Percentiles rank a stretch among this genome's conserved stretches.
Evolutionary conservation across 1,140 invertebrate species (phyloP).

Genomic region (Helicoverpa armigera): DNA sequence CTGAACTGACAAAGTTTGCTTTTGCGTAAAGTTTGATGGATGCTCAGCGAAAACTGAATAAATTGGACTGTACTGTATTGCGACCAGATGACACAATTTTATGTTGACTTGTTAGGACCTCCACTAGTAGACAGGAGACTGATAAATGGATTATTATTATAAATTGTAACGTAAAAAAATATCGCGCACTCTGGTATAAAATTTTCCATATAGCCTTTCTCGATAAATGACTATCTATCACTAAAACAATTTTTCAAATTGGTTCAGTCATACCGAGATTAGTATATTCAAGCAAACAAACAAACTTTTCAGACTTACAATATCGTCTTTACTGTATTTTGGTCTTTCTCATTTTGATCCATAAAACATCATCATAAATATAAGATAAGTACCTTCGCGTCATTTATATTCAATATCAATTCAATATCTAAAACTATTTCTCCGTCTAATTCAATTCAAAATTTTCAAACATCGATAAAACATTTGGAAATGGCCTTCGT

Average conservation of each 20-base stretch:
- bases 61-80: neutral
- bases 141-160: neutral
- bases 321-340: too few species aligned
- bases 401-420: neutral
- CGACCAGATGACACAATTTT: neutral
- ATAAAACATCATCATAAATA: too few species aligned
- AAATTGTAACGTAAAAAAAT: too few species aligned
- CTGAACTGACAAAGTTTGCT: constrained; percentile 26
- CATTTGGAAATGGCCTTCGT: constrained; percentile 5
- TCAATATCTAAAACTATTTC: neutral
- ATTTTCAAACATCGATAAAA: constrained; percentile 21
- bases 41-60: constrained; percentile 2
- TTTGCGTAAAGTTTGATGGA: constrained; percentile 9
- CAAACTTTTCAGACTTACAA: too few species aligned
- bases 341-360: too few species aligned
- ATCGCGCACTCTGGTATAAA: too few species aligned
- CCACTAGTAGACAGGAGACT: neutral
- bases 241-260: too few species aligned
- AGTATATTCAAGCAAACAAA: too few species aligned
- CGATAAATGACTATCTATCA: too few species aligned
- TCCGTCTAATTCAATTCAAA: neutral
- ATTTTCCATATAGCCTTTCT: too few species aligned
- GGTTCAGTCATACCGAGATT: too few species aligned
- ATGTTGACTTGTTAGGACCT: neutral
- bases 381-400: too few species aligned